Base-by-base conservation (phyloP, 2,888 invertebrate species). In the Nineta flava region DNA sequence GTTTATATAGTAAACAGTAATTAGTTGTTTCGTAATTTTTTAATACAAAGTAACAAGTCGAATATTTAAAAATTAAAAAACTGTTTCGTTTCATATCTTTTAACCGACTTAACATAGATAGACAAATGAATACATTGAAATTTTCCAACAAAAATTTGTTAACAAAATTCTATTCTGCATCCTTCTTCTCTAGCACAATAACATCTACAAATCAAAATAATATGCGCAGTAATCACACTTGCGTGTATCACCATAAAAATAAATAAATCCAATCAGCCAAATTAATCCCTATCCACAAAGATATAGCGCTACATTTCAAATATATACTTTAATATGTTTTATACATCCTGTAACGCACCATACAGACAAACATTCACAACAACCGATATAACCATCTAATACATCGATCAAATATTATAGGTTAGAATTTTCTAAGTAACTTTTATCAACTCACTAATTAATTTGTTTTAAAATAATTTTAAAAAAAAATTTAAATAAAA, bases 331-430 rank as follows among this genome's bases (percentile, higher is more conserved):
- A 13, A 38, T 26, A 38, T 38, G 38, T 38, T 26, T 44, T 17
- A 19, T 44, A 44, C 44, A 44, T 44, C 44, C 44, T 26, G 44
- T 26, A 44, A 44, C 44, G 44, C 44, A 44, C 44, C 19, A 16
- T 44, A 44, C 44, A 44, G 44, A 44, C 44, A 44, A 44, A 44
- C 44, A 44, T 44, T 44, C 44, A 44, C 44, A 44, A 44, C 44
- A 44, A 44, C 44, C 26, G 38, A n/a, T 12, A 38, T 38, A 38
- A 38, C 38, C 38, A 21, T 12, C 6, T 21, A 12, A 44, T 44
- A 44, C 44, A 44, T 26, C 44, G 44, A 44, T 13, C 26, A 26
- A 17, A 44, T 38, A 13, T 35, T 35, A 4, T 26, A 26, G 26
- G 26, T 26, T 26, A 26, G 26, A 26, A 26, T 26, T 26, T 26